Percentiles rank a stretch among this genome's conserved stretches.
Conservation (phyloP, 1,140 invertebrate species). For the Drosophila subobscura region DNA sequence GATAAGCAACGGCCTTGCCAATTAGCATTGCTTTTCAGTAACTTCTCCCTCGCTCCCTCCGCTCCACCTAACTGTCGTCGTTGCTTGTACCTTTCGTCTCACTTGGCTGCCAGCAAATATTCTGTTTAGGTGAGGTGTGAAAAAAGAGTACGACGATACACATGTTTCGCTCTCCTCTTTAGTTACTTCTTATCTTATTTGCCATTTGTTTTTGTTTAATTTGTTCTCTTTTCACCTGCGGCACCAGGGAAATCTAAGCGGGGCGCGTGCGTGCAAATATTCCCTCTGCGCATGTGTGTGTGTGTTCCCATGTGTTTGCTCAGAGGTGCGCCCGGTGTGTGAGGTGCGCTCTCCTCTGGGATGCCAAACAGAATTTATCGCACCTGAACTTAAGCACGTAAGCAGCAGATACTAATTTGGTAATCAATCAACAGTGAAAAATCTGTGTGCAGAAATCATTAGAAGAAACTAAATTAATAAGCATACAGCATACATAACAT, state of each 20-base stretch:
- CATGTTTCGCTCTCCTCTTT: slow-evolving; percentile 51
- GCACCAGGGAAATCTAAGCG: slow-evolving; percentile 26
- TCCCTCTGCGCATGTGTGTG: slow-evolving; percentile 10
- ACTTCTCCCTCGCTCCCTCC: slow-evolving; percentile 11
- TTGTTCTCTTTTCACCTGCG: slow-evolving; percentile 48
- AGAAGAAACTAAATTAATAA: too few species aligned
- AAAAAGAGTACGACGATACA: slow-evolving; percentile 55
- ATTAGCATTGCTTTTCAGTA: slow-evolving; percentile 60
- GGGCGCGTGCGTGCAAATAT: slow-evolving; percentile 52
- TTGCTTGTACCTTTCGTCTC: slow-evolving; percentile 50
- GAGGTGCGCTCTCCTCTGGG: neutral
- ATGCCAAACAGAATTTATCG: neutral
- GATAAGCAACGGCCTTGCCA: slow-evolving; percentile 71
- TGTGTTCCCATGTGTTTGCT: slow-evolving; percentile 25
- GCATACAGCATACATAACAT: too few species aligned
- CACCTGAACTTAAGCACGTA: slow-evolving; percentile 6
- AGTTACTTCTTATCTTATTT: slow-evolving; percentile 34
- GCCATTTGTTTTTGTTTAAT: slow-evolving; percentile 54
- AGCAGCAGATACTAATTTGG: neutral
- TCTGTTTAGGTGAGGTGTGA: slow-evolving; percentile 68
- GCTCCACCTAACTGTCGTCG: slow-evolving; percentile 1
- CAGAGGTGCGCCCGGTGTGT: neutral
- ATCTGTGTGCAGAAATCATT: too few species aligned
- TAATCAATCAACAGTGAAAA: neutral
- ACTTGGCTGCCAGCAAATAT: slow-evolving; percentile 39